Base-by-base conservation (phyloP, 2,113 vertebrate genomes). In the Microcebus lehilahytsara region DNA sequence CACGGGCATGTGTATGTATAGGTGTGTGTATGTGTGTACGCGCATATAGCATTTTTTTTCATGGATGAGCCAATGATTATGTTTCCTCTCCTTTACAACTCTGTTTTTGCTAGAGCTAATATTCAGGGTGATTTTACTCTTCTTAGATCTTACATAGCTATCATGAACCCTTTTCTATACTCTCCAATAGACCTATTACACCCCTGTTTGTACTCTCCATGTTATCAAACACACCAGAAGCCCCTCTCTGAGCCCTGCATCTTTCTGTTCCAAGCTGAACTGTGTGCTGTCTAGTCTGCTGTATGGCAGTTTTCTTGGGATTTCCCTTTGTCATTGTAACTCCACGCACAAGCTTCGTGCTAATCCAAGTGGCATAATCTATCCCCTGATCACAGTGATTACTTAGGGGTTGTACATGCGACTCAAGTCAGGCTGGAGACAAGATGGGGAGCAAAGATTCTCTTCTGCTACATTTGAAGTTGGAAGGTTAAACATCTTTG, bases 391-490 rank as follows among this genome's bases (percentile, higher is more conserved):
- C n/a, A 49, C 32, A 94, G 10, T 3, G 34, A 53, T 13, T 20
- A 42, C 69, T 84, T 78, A 5, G 30, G 40, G 27, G 11, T 42
- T n/a, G 13, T n/a, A 30, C 9, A 42, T 19, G 2, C 32, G 49
- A 83, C 9, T 69, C 34, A 90, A 90, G 34, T 42, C 64, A 64
- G 49, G 49, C 51, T 20, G 34, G 14, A 37, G 34, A 74, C 25
- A 75, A 22, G 19, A 34, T 53, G 40, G 14, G 19, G 23, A 74
- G 30, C 34, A 27, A 75, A 81, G 72, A 71, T 62, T 77, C 30
- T 93, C 71, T 78, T 79, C 72, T 77, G 69, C 9, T 22, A 22
- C 62, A 37, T 80, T 27, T 94, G 56, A 83, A 89, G 66, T 25
- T 86, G 92, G 75, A 25, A 81, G 17, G 7, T 66, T 64, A 79